Base-by-base conservation (phyloP, 2,888 invertebrate species). In the Leptogaster cylindrica region DNA sequence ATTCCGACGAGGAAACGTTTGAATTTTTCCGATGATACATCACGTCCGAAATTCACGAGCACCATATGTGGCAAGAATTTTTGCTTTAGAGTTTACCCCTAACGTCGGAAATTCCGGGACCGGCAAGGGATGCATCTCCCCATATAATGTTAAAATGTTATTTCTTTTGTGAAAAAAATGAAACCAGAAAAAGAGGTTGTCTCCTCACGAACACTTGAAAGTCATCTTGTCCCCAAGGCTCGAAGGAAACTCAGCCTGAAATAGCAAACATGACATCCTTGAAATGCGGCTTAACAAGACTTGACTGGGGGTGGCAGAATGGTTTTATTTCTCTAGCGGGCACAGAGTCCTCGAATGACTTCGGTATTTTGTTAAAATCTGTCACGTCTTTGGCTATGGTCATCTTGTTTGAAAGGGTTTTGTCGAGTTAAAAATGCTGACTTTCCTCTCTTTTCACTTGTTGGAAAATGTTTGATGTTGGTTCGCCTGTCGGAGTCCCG, bases 351-450 rank as follows among this genome's bases (percentile, higher is more conserved):
- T 8, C 16, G 10, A 18, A 36, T 52, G 2, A 20, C 23, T 33
- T 20, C 20, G 31, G 31, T 39, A 39, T 58, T 58, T 58, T 58
- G 14, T 12, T 39, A 39, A 58, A 58, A 41, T 58, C 39, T 39
- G 58, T 58, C 58, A 58, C 58, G 58, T 58, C 23, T 58, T 41
- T 58, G 25, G 23, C 58, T 58, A 23, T 39, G 58, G 58, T 39
- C 58, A 58, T 58, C 55, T 55, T 23, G 31, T 58, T 39, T 58
- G 58, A 39, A 58, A 58, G 39, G 39, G 58, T 58, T 58, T 58
- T 23, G 52, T 46, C 25, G 46, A 23, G 46, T 46, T 20, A 46
- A 46, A 46, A 46, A 12, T 46, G 46, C 46, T n/a, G 36, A 25
- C 23, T 20, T 46, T 46, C 10, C 10, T 31, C 10, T 31, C 31